Conservation (phyloP, 2,888 invertebrate genomes). For the Creontiades dilutus region DNA sequence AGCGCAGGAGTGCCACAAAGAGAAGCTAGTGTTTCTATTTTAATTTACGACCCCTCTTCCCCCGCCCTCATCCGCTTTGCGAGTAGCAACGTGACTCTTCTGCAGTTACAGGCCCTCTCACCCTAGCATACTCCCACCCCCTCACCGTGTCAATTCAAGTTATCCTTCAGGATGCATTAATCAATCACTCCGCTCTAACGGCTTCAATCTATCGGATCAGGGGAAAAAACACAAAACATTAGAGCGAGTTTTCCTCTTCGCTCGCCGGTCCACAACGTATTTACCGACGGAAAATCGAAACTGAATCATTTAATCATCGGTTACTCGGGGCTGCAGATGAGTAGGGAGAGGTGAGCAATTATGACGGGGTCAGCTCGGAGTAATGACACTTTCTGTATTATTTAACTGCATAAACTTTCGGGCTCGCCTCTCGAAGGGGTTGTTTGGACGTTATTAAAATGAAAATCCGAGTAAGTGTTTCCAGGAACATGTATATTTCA, state of each 20-base stretch:
- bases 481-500: too few species aligned
- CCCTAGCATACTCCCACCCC: not conserved
- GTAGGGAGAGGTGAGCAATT: not conserved
- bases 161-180: conserved; percentile 36
- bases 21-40: conserved; percentile 32
- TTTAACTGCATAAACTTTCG: not conserved
- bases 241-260: not conserved
- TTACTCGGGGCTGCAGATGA: not conserved
- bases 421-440: not conserved
- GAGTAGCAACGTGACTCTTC: conserved; percentile 4
- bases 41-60: not conserved
- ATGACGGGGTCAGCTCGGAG: not conserved
- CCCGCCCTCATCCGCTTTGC: not conserved
- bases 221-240: not conserved
- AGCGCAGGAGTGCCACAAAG: conserved; percentile 8
- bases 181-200: conserved; percentile 27
- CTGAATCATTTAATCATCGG: conserved; percentile 32
- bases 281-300: conserved; percentile 25
- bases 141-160: not conserved
- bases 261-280: not conserved
- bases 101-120: not conserved
- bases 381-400: not conserved
- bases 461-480: not conserved
- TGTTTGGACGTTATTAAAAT: not conserved
- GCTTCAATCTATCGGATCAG: conserved; percentile 2